Base-by-base conservation (phyloP, 2,888 invertebrate genomes). In the Parochlus steinenii region DNA sequence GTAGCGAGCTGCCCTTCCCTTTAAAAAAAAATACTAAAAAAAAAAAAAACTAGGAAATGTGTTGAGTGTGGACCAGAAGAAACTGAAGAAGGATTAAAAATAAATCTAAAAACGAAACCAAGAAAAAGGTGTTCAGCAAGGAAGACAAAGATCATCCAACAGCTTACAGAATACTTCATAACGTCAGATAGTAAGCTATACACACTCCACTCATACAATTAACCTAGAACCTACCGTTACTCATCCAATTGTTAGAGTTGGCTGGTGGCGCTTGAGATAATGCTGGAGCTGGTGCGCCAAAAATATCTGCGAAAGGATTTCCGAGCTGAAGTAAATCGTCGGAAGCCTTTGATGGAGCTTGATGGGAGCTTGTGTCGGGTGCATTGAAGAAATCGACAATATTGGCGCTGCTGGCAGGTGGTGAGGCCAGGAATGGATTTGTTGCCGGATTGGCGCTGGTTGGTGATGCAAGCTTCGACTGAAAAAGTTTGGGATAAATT, bases 301-400 rank as follows among this genome's bases (percentile, higher is more conserved):
- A 80, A 72, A 80, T 79, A 50, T 85, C 82, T 23, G 85, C 80
- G 55, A 92, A 93, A 7, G 92, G 92, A 64, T 92, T 92, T 28
- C 82, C 81, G 43, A 90, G 65, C 49, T 86, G 79, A 36, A 90
- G 66, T 44, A 92, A 63, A 61, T 90, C 87, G 50, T 90, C 90
- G 10, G 86, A 86, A 15, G 89, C 81, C 59, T 76, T 83, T 41
- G 58, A 54, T n/a, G 52, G 48, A 10, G 50, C 46, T 11, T 47
- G 32, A 4, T 51, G 47, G 37, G 63, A 62, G 1, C 58, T 53
- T 40, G 51, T 49, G 0, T 70, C 62, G 5, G 69, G 62, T 2
- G 73, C 64, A 19, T 77, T 74, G 53, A 87, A 83, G 44, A 87
- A 62, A 61, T 87, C 86, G 39, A 83, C 77, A 47, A 87, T 83